Conservation (phyloP, 2,888 invertebrate species). For the Tenthredo distinguenda region DNA sequence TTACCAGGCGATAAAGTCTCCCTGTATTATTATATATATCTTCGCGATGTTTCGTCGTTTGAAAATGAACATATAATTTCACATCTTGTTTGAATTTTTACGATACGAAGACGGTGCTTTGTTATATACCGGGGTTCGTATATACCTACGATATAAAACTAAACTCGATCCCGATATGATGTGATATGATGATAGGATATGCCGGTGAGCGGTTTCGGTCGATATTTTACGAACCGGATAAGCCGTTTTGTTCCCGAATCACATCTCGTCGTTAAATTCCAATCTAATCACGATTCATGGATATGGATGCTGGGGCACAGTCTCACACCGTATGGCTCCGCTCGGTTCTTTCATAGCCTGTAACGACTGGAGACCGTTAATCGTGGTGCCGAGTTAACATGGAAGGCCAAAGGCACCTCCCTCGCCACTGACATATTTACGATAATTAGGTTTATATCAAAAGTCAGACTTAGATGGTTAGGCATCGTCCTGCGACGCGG, state of each 20-base stretch:
- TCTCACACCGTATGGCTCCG: background rate
- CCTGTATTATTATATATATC: background rate
- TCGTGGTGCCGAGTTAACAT: slow-evolving; percentile 41
- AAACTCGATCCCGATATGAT: background rate
- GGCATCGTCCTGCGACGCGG: background rate
- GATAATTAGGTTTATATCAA: slow-evolving; percentile 48
- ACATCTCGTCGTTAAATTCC: slow-evolving; percentile 24
- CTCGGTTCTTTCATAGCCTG: background rate
- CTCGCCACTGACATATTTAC: slow-evolving; percentile 46
- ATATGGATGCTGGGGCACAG: slow-evolving; percentile 3
- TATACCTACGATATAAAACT: background rate
- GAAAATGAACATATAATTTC: background rate
- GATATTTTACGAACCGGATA: slow-evolving; percentile 6
- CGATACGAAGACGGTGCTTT: background rate
- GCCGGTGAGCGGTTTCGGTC: background rate
- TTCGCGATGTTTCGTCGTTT: background rate
- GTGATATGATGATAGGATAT: background rate
- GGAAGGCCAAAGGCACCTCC: slow-evolving; percentile 48
- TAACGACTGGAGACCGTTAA: slow-evolving; percentile 42
- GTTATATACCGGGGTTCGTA: background rate
- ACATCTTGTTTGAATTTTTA: background rate
- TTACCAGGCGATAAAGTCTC: slow-evolving; percentile 1
- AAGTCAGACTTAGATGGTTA: background rate
- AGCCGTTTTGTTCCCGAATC: background rate
- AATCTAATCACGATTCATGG: slow-evolving; percentile 39